These are phyloP conservation scores for Tolypeutes matacus DNA, from an alignment of 2,797 vertebrate species.

Conservation along the genomic window DNA sequence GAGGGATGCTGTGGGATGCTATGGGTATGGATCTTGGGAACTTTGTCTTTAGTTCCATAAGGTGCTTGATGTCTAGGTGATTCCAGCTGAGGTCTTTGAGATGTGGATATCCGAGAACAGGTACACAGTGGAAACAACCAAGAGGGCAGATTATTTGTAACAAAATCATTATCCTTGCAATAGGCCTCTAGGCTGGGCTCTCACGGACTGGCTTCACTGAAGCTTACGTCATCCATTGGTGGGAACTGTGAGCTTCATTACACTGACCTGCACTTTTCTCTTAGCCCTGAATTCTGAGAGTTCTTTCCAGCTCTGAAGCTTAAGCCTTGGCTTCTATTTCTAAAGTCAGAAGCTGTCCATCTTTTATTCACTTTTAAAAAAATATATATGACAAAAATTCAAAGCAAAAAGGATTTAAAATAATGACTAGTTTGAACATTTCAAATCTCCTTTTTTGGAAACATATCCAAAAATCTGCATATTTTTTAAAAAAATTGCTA, in stretches of 20 bases:
- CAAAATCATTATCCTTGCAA: neutral
- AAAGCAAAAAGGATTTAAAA: conserved; percentile 26
- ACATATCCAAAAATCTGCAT: neutral
- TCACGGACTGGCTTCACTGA: neutral
- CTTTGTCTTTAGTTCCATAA: neutral
- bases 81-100: neutral
- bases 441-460: neutral
- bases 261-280: neutral
- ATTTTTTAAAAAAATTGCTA: neutral
- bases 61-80: neutral
- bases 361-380: conserved; percentile 20
- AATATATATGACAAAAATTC: conserved; percentile 1
- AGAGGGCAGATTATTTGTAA: neutral
- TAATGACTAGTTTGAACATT: neutral
- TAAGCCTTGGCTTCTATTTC: neutral
- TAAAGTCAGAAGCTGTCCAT: neutral
- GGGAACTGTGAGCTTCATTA: neutral
- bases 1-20: neutral
- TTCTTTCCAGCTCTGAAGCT: neutral
- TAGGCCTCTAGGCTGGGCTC: conserved; percentile 2
- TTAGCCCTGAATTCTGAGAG: neutral
- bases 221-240: neutral
- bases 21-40: neutral
- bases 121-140: neutral
- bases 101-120: neutral